Conservation (phyloP, 2,797 vertebrate genomes). For the Crocodylus rhombifer region DNA sequence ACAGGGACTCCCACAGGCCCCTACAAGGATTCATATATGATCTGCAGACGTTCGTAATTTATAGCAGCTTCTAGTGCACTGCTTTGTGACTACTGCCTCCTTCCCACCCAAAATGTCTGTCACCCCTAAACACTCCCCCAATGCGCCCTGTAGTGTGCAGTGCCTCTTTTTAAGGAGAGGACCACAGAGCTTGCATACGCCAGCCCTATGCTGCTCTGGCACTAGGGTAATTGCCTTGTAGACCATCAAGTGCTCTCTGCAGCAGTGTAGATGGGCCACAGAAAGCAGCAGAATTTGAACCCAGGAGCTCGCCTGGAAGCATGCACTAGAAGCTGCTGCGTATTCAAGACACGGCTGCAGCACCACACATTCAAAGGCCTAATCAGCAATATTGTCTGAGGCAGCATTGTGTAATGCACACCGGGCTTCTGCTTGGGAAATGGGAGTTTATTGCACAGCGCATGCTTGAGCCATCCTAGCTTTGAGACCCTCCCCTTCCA, state of each 20-base stretch:
- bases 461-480: accelerated
- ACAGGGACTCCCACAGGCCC: neutral
- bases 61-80: accelerated
- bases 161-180: no score
- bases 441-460: neutral
- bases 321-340: neutral
- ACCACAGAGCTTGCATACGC: no score
- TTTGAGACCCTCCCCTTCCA: neutral
- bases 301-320: neutral
- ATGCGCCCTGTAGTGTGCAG: neutral
- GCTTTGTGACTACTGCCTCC: neutral
- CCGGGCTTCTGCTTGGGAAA: neutral
- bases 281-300: neutral
- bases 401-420: neutral
- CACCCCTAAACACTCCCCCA: neutral
- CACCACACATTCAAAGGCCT: neutral
- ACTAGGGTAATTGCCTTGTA: neutral
- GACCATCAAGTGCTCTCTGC: neutral
- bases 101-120: neutral
- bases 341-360: neutral
- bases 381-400: accelerated
- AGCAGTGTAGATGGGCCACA: neutral
- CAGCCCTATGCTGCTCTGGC: neutral
- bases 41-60: neutral
- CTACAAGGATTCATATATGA: neutral